Percentiles rank a stretch among this genome's conserved stretches.
Conservation (phyloP, 2,888 invertebrate species). For the Malachius bipustulatus region DNA sequence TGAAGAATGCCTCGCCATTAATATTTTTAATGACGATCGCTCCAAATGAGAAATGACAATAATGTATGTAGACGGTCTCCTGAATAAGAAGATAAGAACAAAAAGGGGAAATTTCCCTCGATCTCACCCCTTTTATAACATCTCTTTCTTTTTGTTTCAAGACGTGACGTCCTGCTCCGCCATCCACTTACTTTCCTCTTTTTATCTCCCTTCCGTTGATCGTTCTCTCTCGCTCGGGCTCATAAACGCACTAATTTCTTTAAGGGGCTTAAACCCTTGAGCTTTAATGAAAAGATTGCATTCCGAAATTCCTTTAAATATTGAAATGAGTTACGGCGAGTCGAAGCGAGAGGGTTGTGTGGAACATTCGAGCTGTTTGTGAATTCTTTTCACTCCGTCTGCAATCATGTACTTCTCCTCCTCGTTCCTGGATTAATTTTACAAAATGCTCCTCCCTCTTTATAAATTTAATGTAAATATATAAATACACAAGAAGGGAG, state of each 20-base stretch:
- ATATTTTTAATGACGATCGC: conserved; percentile 40
- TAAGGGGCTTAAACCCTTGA: conserved; percentile 31
- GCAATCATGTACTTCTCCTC: too few relatives aligned
- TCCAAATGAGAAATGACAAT: conserved; percentile 37
- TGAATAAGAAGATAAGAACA: conserved; percentile 26
- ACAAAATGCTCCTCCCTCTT: too few relatives aligned
- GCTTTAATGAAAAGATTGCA: conserved; percentile 31
- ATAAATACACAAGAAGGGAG: too few relatives aligned
- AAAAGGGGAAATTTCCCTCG: conserved; percentile 21
- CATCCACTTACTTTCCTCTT: too few relatives aligned
- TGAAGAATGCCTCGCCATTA: conserved; percentile 38
- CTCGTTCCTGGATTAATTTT: too few relatives aligned
- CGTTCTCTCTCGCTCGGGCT: too few relatives aligned
- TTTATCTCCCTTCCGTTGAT: too few relatives aligned
- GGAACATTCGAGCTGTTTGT: too few relatives aligned
- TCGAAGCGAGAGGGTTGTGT: too few relatives aligned
- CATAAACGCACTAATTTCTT: conserved; percentile 35
- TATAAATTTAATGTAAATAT: too few relatives aligned
- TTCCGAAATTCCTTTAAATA: conserved; percentile 29
- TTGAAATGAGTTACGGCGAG: conserved; percentile 21
- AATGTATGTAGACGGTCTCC: conserved; percentile 35
- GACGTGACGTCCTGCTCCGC: conserved; percentile 4
- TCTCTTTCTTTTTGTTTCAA: conserved; percentile 33
- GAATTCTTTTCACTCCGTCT: too few relatives aligned
- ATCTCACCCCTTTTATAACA: background rate